These are phyloP conservation scores for Halcyon chelicuti DNA, from an alignment of 2,797 vertebrate species.

Conservation along the genomic window DNA sequence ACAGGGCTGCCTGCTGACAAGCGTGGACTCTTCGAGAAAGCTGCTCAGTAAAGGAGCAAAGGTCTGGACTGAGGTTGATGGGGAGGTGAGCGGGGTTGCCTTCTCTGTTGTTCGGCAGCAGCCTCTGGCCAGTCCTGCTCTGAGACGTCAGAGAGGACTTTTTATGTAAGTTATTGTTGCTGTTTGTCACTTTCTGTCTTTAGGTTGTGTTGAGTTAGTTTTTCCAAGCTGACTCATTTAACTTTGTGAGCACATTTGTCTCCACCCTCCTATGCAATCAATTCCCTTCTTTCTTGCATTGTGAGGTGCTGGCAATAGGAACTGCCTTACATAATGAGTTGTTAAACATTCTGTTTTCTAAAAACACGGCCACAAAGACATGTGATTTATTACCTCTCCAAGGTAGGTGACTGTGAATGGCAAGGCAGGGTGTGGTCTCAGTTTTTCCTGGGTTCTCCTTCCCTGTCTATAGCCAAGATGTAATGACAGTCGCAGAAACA, in stretches of 20 bases:
- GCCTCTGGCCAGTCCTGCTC: background rate
- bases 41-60: background rate
- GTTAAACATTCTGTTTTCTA: slow-evolving; percentile 32
- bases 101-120: background rate
- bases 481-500: background rate
- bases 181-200: slow-evolving; percentile 42
- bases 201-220: slow-evolving; percentile 61
- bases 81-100: background rate
- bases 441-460: background rate
- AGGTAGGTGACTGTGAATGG: slow-evolving; percentile 21
- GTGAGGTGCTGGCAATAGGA: slow-evolving; percentile 49
- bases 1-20: background rate
- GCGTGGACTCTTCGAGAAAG: slow-evolving; percentile 3
- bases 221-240: slow-evolving; percentile 71
- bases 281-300: slow-evolving; percentile 55
- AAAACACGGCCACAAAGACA: background rate
- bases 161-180: background rate
- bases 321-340: slow-evolving; percentile 54
- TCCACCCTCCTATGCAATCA: slow-evolving; percentile 69
- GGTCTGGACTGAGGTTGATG: background rate
- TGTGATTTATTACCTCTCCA: slow-evolving; percentile 17
- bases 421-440: slow-evolving; percentile 13
- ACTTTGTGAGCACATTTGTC: slow-evolving; percentile 59
- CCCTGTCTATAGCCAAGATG: background rate
- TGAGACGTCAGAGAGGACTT: background rate